Conservation (phyloP, 2,888 invertebrate species). For the Tinea semifulvella region DNA sequence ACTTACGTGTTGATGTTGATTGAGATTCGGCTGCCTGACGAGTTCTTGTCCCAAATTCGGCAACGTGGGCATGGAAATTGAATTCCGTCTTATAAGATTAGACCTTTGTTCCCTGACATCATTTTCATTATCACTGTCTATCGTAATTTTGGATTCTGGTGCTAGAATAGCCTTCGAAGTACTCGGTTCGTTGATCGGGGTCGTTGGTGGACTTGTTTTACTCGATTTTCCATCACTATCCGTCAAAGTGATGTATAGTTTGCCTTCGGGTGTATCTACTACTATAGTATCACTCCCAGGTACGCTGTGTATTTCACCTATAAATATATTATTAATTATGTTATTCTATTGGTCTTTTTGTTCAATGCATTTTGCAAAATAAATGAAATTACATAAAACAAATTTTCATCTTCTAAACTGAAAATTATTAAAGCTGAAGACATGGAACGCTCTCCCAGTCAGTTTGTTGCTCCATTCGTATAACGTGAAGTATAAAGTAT, state of each 20-base stretch:
- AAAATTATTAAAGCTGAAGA: too few relatives aligned
- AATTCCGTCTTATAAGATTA: slow-evolving; percentile 68
- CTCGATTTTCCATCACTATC: slow-evolving; percentile 26
- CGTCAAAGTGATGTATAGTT: slow-evolving; percentile 46
- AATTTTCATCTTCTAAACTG: too few relatives aligned
- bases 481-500: too few relatives aligned
- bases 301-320: slow-evolving; percentile 41
- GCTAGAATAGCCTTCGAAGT: slow-evolving; percentile 39
- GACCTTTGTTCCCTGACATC: slow-evolving; percentile 30
- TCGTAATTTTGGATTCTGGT: slow-evolving; percentile 36
- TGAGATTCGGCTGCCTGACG: slow-evolving; percentile 47
- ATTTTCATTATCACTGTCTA: slow-evolving; percentile 34
- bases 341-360: too few relatives aligned
- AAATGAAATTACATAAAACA: too few relatives aligned
- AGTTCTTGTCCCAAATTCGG: slow-evolving; percentile 72
- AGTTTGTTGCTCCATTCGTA: too few relatives aligned
- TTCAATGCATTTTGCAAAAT: too few relatives aligned
- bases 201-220: slow-evolving; percentile 25
- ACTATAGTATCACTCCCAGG: slow-evolving; percentile 56
- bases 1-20: slow-evolving; percentile 44
- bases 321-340: too few relatives aligned
- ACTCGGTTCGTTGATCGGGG: slow-evolving; percentile 33
- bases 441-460: too few relatives aligned
- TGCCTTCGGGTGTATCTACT: slow-evolving; percentile 57
- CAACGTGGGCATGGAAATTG: slow-evolving; percentile 78